These are phyloP conservation scores for Hirudo medicinalis DNA, from an alignment of 1,140 invertebrate genomes.

Conservation along the genomic window DNA sequence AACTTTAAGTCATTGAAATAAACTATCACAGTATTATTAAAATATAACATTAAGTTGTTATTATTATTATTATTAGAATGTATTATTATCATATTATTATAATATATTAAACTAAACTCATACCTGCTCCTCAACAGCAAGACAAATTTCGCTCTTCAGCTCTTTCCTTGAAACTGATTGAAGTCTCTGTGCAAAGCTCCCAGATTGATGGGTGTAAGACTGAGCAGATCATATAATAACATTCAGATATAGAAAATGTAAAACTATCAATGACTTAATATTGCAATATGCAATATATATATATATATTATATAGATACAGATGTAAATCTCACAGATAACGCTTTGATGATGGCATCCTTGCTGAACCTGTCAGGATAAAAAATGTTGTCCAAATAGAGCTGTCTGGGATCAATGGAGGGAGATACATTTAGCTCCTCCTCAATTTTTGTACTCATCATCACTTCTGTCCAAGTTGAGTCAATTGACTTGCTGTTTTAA, in stretches of 20 bases:
- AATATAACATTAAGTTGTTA: neutral
- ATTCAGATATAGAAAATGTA: neutral
- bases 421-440: neutral
- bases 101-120: neutral
- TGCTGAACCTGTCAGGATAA: neutral
- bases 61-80: neutral
- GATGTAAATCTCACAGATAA: neutral
- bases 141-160: neutral
- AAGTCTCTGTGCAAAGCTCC: neutral
- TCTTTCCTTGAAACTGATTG: neutral
- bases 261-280: neutral
- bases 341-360: neutral
- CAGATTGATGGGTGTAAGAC: neutral
- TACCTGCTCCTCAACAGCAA: neutral
- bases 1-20: constrained; percentile 6
- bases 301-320: neutral
- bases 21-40: neutral
- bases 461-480: neutral
- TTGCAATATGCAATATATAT: neutral
- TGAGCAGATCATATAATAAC: neutral
- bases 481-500: neutral
- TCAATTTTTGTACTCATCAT: neutral
- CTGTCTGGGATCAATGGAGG: neutral
- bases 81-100: no score
- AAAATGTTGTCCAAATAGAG: neutral